Evolutionary conservation across 2,797 vertebrate genomes (phyloP), one percentile per base, ranked within the genome.

Genomic region (Halcyon smyrnensis): DNA sequence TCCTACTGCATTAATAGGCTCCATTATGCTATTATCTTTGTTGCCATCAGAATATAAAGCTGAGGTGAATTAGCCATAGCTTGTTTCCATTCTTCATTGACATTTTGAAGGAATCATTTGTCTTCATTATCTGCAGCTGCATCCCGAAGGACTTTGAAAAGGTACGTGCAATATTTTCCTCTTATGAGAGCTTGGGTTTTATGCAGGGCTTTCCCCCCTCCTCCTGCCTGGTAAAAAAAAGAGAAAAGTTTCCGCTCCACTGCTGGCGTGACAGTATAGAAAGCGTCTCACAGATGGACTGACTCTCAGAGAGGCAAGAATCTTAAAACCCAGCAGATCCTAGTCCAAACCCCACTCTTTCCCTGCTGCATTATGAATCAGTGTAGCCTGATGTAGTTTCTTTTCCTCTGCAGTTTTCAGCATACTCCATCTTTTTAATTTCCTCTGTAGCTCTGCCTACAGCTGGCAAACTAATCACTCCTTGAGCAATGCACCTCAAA

Each of bases 381-480:
- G n/a, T 7, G n/a, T 53, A 60, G 56, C 51, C 75, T 83, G 45
- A 19, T 77, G 60, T 37, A 51, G 16, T 85, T 83, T 65, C 81
- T 87, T 89, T 68, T 67, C 64, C 57, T 46, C 56, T 94, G 77
- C 93, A 89, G 37, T 83, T 91, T 89, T 70, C 64, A 77, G 71
- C 68, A 37, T 32, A 46, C 32, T 90, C 68, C 39, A 79, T 64
- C 32, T 80, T 95, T 96, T 93, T 94, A 46, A 94, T 96, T 95
- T 96, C 94, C 88, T 89, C 85, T 95, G 39, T 41, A 95, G 74
- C 87, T 90, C 71, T 90, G 71, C 88, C 68, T 90, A 34, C 86
- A 96, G 85, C 91, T 95, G 84, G 88, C 88, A 96, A 94, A 89
- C 59, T 57, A 89, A 96, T 95, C 91, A 82, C 46, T 80, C 81